Conservation (phyloP, 2,888 invertebrate species). For the Rambutsinella grinnellia region DNA sequence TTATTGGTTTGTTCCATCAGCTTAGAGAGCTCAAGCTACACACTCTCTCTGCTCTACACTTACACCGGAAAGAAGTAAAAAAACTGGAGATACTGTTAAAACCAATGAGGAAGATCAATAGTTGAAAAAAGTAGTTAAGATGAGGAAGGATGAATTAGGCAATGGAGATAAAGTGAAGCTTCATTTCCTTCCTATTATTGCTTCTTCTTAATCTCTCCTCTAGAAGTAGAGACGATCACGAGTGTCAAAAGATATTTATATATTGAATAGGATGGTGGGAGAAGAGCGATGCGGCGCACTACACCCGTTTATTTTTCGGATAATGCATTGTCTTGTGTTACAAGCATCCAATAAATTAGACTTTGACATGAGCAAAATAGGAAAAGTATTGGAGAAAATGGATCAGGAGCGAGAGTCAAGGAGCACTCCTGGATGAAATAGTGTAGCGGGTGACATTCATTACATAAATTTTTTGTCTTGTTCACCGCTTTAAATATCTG, state of each 20-base stretch:
- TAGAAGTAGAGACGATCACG: background rate
- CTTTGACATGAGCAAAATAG: conserved; percentile 32
- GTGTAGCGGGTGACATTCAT: conserved; percentile 33
- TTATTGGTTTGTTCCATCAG: no score
- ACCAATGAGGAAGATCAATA: background rate
- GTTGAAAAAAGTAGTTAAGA: background rate
- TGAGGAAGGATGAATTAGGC: conserved; percentile 15
- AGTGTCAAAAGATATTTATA: no score
- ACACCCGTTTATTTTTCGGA: background rate
- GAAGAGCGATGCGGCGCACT: background rate
- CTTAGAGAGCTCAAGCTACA: no score
- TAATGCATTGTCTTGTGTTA: conserved; percentile 53
- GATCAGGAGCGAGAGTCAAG: background rate
- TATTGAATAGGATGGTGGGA: background rate
- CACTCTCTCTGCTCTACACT: no score
- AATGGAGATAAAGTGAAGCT: conserved; percentile 48
- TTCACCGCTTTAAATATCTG: background rate
- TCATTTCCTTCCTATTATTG: conserved; percentile 47
- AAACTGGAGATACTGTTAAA: background rate
- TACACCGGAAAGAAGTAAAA: background rate
- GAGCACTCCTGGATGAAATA: conserved; percentile 28
- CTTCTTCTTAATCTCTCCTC: conserved; percentile 2
- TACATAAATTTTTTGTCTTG: background rate
- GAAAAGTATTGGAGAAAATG: background rate
- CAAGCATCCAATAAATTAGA: conserved; percentile 39